Percentiles rank a stretch among this genome's conserved stretches.
Evolutionary conservation across 2,113 vertebrate genomes (phyloP).

Genomic region (Perca flavescens): DNA sequence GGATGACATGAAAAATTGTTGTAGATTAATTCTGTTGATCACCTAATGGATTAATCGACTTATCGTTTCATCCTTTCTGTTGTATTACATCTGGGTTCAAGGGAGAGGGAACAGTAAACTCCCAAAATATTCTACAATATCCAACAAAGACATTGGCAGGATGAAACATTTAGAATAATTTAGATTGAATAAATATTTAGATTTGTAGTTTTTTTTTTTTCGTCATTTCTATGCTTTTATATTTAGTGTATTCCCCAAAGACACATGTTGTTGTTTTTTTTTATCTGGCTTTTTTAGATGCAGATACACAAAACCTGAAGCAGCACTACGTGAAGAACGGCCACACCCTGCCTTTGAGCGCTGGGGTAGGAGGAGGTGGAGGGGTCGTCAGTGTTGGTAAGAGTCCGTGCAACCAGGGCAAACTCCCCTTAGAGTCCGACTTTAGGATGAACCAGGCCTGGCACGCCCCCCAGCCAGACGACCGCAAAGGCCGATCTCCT

Average conservation of each 20-base stretch:
- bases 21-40: not conserved
- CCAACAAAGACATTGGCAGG: not conserved
- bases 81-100: not conserved
- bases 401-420: conserved; percentile 75
- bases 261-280: not conserved
- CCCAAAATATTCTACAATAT: not conserved
- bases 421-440: conserved; percentile 82
- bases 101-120: not conserved
- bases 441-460: conserved; percentile 84
- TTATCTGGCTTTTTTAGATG: conserved; percentile 69
- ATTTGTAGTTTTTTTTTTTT: not conserved
- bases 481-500: conserved; percentile 79
- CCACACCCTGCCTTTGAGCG: conserved; percentile 87
- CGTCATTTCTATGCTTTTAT: not conserved
- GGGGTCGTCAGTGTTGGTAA: conserved; percentile 56
- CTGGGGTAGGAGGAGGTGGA: conserved; percentile 56
- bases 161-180: conserved; percentile 23
- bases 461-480: conserved; percentile 82
- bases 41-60: not conserved
- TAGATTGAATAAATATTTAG: conserved; percentile 2
- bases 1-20: not conserved
- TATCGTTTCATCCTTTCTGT: not conserved
- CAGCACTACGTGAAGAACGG: conserved; percentile 91
- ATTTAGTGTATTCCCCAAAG: not conserved
- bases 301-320: conserved; percentile 85